Percentiles rank a stretch among this genome's conserved stretches.
These are phyloP conservation scores for Argya squamiceps DNA, from an alignment of 2,797 vertebrate species.

Conservation along the genomic window DNA sequence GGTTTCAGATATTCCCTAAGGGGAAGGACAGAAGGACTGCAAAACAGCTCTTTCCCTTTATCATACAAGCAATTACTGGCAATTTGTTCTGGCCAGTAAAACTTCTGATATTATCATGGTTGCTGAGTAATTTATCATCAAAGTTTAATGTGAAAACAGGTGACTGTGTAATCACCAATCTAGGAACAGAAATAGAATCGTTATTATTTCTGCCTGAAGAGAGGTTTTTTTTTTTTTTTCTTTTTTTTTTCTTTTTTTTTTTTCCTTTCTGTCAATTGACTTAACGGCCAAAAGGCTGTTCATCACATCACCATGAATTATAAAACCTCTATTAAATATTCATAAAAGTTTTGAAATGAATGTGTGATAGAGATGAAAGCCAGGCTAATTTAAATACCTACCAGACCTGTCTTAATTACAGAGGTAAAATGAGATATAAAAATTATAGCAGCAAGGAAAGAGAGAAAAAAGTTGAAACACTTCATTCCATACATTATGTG, in stretches of 20 bases:
- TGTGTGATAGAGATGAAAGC: conserved; percentile 83
- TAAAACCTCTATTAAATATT: conserved; percentile 86
- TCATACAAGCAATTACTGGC: conserved; percentile 82
- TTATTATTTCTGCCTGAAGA: conserved; percentile 85
- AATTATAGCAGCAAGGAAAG: conserved; percentile 75
- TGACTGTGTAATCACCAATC: conserved; percentile 87
- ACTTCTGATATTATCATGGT: conserved; percentile 85
- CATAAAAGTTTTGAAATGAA: conserved; percentile 86
- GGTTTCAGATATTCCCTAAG: conserved; percentile 38
- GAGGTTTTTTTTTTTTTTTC: conserved; percentile 21
- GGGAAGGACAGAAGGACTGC: conserved; percentile 61
- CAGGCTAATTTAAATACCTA: conserved; percentile 84
- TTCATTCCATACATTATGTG: conserved; percentile 70
- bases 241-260: conserved; percentile 7
- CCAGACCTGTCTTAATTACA: conserved; percentile 84
- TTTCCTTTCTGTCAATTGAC: conserved; percentile 79
- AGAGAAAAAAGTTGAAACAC: conserved; percentile 58
- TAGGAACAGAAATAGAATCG: conserved; percentile 84
- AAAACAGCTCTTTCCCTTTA: conserved; percentile 75
- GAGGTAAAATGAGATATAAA: conserved; percentile 84
- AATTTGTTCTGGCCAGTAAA: conserved; percentile 87
- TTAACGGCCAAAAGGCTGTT: conserved; percentile 83
- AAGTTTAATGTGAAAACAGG: conserved; percentile 86
- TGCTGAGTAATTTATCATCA: conserved; percentile 86
- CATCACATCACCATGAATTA: conserved; percentile 83